Conservation (phyloP, 1,140 invertebrate genomes). For the Zophobas atratus region DNA sequence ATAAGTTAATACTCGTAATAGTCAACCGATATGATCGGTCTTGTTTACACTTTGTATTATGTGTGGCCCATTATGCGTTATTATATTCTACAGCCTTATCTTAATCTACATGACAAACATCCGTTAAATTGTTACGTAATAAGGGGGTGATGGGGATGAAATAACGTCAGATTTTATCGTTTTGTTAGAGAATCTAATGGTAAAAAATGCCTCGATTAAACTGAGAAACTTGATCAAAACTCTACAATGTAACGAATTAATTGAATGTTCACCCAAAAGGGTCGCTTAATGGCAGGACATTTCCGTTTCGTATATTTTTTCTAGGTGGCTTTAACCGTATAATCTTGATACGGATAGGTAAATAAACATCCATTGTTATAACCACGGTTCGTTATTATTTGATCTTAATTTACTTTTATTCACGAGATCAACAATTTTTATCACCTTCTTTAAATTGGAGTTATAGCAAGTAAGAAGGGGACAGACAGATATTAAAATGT, state of each 20-base stretch:
- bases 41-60: constrained; percentile 50
- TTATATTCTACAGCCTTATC: constrained; percentile 49
- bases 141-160: constrained; percentile 39
- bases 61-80: constrained; percentile 45
- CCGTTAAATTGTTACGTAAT: constrained; percentile 55
- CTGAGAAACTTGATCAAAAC: constrained; percentile 24
- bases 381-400: constrained; percentile 35
- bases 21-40: constrained; percentile 25
- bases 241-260: constrained; percentile 31
- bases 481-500: constrained; percentile 22
- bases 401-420: constrained; percentile 45
- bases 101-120: constrained; percentile 51
- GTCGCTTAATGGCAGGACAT: constrained; percentile 26
- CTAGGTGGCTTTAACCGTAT: constrained; percentile 38
- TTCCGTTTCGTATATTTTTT: constrained; percentile 47
- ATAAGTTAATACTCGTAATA: constrained; percentile 46
- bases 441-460: constrained; percentile 14
- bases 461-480: background rate
- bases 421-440: constrained; percentile 13
- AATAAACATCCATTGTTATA: constrained; percentile 46
- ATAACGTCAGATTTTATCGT: constrained; percentile 30
- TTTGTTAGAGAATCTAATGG: constrained; percentile 7
- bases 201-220: constrained; percentile 1
- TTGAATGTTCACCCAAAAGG: constrained; percentile 45
- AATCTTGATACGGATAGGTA: constrained; percentile 45